phyloP scores from a whole-genome alignment of 2,113 vertebrate species.

The Gadus chalcogrammus region DNA sequence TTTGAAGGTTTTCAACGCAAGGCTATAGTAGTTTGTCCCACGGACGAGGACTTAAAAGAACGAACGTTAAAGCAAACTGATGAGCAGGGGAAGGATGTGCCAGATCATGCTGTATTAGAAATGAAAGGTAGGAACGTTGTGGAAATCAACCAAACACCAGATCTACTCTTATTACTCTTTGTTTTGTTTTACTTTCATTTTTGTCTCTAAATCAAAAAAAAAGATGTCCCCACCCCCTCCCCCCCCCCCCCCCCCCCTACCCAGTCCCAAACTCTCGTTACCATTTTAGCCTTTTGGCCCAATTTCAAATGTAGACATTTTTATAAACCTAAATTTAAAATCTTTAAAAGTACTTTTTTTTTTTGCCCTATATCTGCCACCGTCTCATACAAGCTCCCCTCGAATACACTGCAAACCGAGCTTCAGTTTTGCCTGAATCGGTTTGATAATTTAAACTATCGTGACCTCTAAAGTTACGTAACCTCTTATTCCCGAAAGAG shows the following conservation, averaged over 20 bases:
- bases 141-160: conserved; percentile 72
- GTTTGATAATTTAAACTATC: neutral
- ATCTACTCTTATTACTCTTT: conserved; percentile 75
- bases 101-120: conserved; percentile 93
- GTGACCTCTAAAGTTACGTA: conserved; percentile 9
- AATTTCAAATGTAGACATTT: conserved; percentile 63
- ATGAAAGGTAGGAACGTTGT: conserved; percentile 93
- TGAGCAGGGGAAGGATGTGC: conserved; percentile 95
- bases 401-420: conserved; percentile 64
- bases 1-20: conserved; percentile 98
- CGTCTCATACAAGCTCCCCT: conserved; percentile 43
- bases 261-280: conserved; percentile 7
- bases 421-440: neutral
- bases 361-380: conserved; percentile 49
- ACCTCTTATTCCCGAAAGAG: conserved; percentile 15
- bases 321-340: conserved; percentile 48
- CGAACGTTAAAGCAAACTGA: conserved; percentile 92
- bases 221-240: conserved; percentile 53
- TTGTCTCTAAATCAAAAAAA: conserved; percentile 66
- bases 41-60: conserved; percentile 91
- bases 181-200: conserved; percentile 62
- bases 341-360: conserved; percentile 9
- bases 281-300: conserved; percentile 56
- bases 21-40: conserved; percentile 95
- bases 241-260: conserved; percentile 18